Evolutionary conservation across 2,888 invertebrate species (phyloP).

Genomic region (Brachylomia viminalis): DNA sequence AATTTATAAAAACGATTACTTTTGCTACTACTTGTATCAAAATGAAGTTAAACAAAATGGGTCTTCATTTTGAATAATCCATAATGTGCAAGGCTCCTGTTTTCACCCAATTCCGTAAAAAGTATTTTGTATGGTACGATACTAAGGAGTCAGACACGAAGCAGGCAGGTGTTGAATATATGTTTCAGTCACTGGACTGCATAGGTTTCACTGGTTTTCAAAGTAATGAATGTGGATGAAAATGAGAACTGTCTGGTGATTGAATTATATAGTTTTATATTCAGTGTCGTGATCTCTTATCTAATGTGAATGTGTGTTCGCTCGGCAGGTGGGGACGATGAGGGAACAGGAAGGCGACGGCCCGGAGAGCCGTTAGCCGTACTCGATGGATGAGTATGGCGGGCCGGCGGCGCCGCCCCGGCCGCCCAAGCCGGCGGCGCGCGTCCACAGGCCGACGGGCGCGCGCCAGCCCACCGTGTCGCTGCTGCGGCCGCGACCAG

Average conservation of each 20-base stretch:
- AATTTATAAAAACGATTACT: not conserved
- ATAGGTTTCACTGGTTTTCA: slow-evolving; percentile 38
- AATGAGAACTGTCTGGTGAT: slow-evolving; percentile 53
- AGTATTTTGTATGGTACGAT: slow-evolving; percentile 2
- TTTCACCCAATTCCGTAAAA: slow-evolving; percentile 8
- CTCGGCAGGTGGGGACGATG: slow-evolving; percentile 92
- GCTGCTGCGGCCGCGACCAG: slow-evolving; percentile 94
- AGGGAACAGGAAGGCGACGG: slow-evolving; percentile 92
- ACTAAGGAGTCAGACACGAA: slow-evolving; percentile 15
- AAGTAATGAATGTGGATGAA: slow-evolving; percentile 59
- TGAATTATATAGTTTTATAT: slow-evolving; percentile 35
- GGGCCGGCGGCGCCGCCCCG: slow-evolving; percentile 94
- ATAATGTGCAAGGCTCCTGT: slow-evolving; percentile 2
- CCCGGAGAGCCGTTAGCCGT: slow-evolving; percentile 91
- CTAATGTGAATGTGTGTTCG: slow-evolving; percentile 67
- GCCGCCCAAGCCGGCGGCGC: slow-evolving; percentile 94
- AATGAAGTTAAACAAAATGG: not conserved
- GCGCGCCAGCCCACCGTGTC: slow-evolving; percentile 90
- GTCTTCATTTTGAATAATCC: too few relatives aligned
- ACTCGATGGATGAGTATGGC: slow-evolving; percentile 95
- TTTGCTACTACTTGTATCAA: not conserved
- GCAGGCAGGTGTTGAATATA: slow-evolving; percentile 26
- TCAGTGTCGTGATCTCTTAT: slow-evolving; percentile 28
- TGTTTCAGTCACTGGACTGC: slow-evolving; percentile 33
- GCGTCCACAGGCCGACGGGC: slow-evolving; percentile 91